Evolutionary conservation across 2,888 invertebrate genomes (phyloP), one percentile per base, ranked within the genome.

Genomic region (Sminthurinus aureus): DNA sequence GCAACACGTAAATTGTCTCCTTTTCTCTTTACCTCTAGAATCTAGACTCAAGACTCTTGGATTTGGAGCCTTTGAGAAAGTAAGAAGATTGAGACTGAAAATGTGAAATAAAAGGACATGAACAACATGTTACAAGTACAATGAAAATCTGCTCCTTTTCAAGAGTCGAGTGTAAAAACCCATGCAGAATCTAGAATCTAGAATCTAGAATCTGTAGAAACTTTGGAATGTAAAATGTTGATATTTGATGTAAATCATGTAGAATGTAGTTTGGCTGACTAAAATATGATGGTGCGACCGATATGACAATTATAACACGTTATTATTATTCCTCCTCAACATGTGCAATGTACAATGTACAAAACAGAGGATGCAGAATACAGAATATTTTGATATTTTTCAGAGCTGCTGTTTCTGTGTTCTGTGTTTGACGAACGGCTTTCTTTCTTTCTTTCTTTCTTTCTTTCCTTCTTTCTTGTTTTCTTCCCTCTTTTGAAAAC

Each of bases 401-500:
- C 2, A 64, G 64, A 64, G 64, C 1, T 13, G n/a, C 15, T 13
- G 26, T 22, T 26, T 73, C 18, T 26, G 24, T 13, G 9, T 26
- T 73, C 18, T 26, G 24, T 13, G 9, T 15, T n/a, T 22, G 26
- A 22, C 12, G 50, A 38, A 73, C 1, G 12, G 22, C n/a, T 51
- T 38, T 80, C 71, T 71, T 13, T 71, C 52, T 51, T 51, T 80
- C 38, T 69, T 22, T 11, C 26, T 18, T 26, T 11, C 3, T 66
- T 11, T 50, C 13, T 50, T 24, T 12, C n/a, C 71, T 82, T 64
- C 20, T 22, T 13, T 11, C 26, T 18, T 26, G 58, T 12, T 66
- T 11, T 50, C 13, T 50, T 24, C 18, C n/a, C 71, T 82, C 64
- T 24, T 22, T 13, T 69, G 58, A 67, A 82, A 85, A 77, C 81